Conservation (phyloP, 2,888 invertebrate genomes). For the Andrena minutula region DNA sequence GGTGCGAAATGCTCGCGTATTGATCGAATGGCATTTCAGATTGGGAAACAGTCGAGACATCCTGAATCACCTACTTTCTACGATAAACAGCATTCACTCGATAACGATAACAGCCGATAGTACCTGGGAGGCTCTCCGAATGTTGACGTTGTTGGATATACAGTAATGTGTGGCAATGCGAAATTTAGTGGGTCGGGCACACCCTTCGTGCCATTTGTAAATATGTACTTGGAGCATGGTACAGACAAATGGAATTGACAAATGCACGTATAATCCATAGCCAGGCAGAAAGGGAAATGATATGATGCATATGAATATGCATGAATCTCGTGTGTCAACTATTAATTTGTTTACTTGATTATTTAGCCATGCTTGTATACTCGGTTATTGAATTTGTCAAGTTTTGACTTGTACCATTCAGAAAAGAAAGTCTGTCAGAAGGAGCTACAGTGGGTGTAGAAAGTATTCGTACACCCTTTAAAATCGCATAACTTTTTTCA, state of each 20-base stretch:
- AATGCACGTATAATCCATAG: background rate
- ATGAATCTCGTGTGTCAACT: background rate
- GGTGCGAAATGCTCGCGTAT: background rate
- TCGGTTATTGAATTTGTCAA: no score
- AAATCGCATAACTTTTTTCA: no score
- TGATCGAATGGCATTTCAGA: background rate
- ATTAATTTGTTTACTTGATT: constrained; percentile 4
- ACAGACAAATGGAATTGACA: background rate
- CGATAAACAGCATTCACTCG: background rate
- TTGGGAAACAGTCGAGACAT: background rate
- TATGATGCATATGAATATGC: constrained; percentile 10
- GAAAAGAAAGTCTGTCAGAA: no score
- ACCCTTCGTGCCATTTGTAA: constrained; percentile 8
- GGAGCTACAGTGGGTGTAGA: no score
- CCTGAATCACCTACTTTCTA: background rate
- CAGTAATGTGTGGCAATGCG: constrained; percentile 25
- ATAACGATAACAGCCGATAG: constrained; percentile 11
- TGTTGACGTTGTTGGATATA: constrained; percentile 6
- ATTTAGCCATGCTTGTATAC: no score
- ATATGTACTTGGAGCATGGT: background rate
- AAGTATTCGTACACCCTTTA: no score
- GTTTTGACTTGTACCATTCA: no score
- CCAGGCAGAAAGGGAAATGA: background rate
- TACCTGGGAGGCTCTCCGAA: background rate
- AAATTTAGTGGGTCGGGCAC: constrained; percentile 21